Base-by-base conservation (phyloP, 2,888 invertebrate species). In the Nebria salina region DNA sequence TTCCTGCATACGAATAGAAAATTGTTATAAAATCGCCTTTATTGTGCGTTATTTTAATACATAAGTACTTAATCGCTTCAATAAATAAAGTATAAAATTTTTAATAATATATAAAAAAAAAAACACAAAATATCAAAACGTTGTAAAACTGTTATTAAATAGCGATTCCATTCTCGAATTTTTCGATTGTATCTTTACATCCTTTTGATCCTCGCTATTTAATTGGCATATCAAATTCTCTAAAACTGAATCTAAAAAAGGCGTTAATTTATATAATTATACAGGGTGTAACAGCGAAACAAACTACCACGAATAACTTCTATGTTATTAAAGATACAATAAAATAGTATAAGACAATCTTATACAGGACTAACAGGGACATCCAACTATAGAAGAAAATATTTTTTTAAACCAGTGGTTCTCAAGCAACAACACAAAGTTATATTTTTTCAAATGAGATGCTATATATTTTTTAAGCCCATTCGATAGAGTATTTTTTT, bases 41-140 rank as follows among this genome's bases (percentile, higher is more conserved):
- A 66, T 26, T 26, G 76, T 76, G 68, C 76, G 66, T 68, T 76
- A 76, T 76, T 68, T 34, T 76, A 72, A 72, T 77, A 77, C 20
- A 76, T 20, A 68, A 34, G 34, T 34, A 34, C 34, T 34, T 34
- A 34, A 34, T 34, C 34, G 34, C 34, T 66, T 66, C 65, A 68
- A 68, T 76, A 76, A 68, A 76, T 20, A 64, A 73, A 15, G 54
- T 54, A 7, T 11, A 2, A 54, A 54, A 54, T 54, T 54, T 8
- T 54, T 3, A 54, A 54, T 11, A 54, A 54, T 8, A 54, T 13
- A n/a, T n/a, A n/a, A n/a, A n/a, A n/a, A n/a, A 54, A 11, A 54
- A 54, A 54, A 34, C 15, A 72, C 20, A 15, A 74, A 74, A 9
- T 7, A 7, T 74, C 54, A 43, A 41, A 25, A 75, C 54, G 54